phyloP scores from a whole-genome alignment of 2,888 invertebrate species.

The Atrina japonica region DNA sequence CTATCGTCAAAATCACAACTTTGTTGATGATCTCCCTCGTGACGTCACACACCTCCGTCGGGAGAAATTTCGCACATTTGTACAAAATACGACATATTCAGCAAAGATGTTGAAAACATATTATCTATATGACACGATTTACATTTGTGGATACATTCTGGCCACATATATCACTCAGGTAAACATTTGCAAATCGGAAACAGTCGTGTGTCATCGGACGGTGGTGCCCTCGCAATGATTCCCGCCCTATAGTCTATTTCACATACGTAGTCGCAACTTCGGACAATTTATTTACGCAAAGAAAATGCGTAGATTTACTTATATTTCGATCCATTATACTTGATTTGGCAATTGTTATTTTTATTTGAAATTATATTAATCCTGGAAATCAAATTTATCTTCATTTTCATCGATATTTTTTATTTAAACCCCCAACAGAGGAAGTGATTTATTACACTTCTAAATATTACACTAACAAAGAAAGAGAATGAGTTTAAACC shows the following conservation, averaged over 20 bases:
- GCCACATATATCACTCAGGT: constrained; percentile 35
- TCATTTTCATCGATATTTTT: no score
- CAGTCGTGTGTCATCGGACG: constrained; percentile 41
- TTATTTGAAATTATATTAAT: no score
- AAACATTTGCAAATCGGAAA: constrained; percentile 38
- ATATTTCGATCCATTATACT: no score
- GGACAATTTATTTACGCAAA: no score
- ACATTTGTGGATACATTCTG: constrained; percentile 24
- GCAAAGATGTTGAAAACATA: constrained; percentile 1
- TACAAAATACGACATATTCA: not conserved
- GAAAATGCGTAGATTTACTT: no score
- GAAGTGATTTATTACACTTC: no score
- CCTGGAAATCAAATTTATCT: no score
- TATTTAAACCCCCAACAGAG: no score
- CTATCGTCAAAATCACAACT: constrained; percentile 50
- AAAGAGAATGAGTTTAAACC: no score
- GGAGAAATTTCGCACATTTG: constrained; percentile 16
- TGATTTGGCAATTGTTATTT: no score
- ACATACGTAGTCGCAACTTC: not conserved
- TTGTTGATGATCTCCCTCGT: constrained; percentile 74
- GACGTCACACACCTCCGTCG: constrained; percentile 63
- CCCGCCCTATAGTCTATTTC: constrained; percentile 50
- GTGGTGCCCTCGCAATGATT: constrained; percentile 40
- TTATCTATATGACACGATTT: constrained; percentile 4
- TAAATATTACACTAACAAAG: no score